Base-by-base conservation (phyloP, 2,113 vertebrate species). In the Sclerurus mexicanus region DNA sequence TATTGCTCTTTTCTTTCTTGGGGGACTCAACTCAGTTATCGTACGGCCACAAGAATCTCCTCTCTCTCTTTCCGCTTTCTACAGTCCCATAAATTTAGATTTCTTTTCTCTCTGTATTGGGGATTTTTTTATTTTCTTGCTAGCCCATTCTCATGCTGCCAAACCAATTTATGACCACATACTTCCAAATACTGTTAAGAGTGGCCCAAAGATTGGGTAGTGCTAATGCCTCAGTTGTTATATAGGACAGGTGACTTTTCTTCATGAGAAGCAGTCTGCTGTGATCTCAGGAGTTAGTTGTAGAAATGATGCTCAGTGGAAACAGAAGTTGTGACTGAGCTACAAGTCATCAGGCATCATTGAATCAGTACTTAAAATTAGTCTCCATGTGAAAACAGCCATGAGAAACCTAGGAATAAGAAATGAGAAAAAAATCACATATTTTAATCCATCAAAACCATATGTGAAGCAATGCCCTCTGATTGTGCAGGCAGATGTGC, bases 361-460 rank as follows among this genome's bases (percentile, higher is more conserved):
- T 80, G 37, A 62, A 55, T 60, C 46, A 89, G n/a, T 87, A 50
- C n/a, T n/a, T 73, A 58, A 78, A 85, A 76, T 83, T 66, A 79
- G 40, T 53, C 37, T 73, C 27, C 40, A 3, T 73, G 33, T 56
- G 74, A 76, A 76, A 72, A 42, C 1, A 35, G 44, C 27, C 33
- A 39, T 31, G 46, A 67, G 46, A 91, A 89, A 80, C 11, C 4
- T 60, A 73, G 52, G 44, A 52, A 64, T 85, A 82, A 82, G 21
- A 87, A 78, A 78, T 33, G n/a, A 78, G 52, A 30, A 39, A 66
- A 79, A 75, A 55, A 4, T 5, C 12, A 4, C 14, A 3, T 73
- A 42, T 64, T 95, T 89, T 89, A n/a, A 49, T 95, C 58, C 87
- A 46, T 79, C 31, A 82, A 95, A 95, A 87, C 53, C 47, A 6